Base-by-base conservation (phyloP, 2,113 vertebrate genomes). In the Podarcis cretensis region DNA sequence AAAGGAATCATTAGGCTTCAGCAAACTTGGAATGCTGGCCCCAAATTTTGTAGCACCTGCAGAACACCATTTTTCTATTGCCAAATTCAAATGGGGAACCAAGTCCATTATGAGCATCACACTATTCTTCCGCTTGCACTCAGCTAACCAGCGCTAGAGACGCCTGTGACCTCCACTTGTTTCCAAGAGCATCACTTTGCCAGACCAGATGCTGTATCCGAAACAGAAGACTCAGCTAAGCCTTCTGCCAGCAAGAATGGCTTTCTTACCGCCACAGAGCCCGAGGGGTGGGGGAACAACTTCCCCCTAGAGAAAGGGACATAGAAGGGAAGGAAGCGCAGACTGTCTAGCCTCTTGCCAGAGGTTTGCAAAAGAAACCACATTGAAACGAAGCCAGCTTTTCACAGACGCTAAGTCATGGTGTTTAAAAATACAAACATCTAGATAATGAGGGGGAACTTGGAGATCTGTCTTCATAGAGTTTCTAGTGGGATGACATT, bases 381-480 rank as follows among this genome's bases (percentile, higher is more conserved):
- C 68, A 91, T 27, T 90, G 92, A 89, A 90, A 89, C 57, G 90
- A 89, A 83, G 40, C 84, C 30, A 54, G 0, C 74, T 71, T 71
- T 8, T 83, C 87, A 82, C 81, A 90, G 93, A 90, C 76, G 0
- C 80, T 85, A 90, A 89, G 57, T 90, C 92, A 73, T 1, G 85
- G 78, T 92, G 87, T 89, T 93, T 94, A 94, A 93, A 94, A 90
- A 89, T 74, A 81, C 89, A 92, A 92, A 78, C 84, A 69, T 90
- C 91, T 88, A 77, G 86, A 83, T 93, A 94, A 92, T 90, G 90
- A 93, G 88, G 43, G 89, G 92, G 89, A 94, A 92, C 90, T 94
- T 92, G 85, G 48, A 91, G 85, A 88, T 95, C 87, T 87, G 90
- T 93, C 94, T 93, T 89, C 78, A 37, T 81, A 83, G 89, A 82